These are phyloP conservation scores for Drosophila paulistorum DNA, from an alignment of 1,140 invertebrate species.

Conservation along the genomic window DNA sequence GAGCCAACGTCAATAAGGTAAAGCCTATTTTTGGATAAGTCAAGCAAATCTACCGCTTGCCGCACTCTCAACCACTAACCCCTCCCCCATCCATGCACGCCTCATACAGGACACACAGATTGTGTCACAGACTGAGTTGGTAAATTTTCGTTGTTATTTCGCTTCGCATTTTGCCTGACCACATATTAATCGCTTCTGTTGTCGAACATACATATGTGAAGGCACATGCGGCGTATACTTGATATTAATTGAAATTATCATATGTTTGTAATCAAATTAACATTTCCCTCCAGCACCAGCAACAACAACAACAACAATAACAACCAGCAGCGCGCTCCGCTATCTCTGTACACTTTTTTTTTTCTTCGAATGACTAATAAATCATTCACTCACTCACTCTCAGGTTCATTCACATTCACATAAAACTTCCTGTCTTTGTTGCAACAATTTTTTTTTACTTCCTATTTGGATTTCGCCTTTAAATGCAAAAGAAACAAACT, in stretches of 20 bases:
- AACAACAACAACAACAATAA: not conserved
- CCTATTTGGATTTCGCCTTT: constrained; percentile 51
- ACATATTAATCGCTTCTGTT: constrained; percentile 19
- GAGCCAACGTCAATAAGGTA: constrained; percentile 40
- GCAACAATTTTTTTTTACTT: constrained; percentile 52
- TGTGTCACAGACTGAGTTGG: constrained; percentile 54
- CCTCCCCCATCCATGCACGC: too few relatives aligned
- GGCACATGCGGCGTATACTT: constrained; percentile 65
- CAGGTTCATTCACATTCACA: constrained; percentile 51
- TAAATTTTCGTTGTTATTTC: constrained; percentile 53
- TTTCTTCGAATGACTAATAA: constrained; percentile 13
- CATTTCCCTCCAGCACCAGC: constrained; percentile 19
- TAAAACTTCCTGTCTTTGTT: constrained; percentile 71
- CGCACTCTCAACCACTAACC: too few relatives aligned
- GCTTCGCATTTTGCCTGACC: constrained; percentile 16
- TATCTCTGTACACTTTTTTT: constrained; percentile 10
- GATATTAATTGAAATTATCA: constrained; percentile 53
- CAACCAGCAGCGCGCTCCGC: constrained; percentile 21
- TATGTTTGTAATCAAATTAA: constrained; percentile 45
- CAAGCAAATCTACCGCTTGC: constrained; percentile 39
- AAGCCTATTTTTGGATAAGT: constrained; percentile 75
- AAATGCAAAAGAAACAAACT: constrained; percentile 52
- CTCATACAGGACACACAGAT: constrained; percentile 2
- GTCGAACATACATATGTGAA: constrained; percentile 2
- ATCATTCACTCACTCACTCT: constrained; percentile 8